A percentile compares a stretch with the other conserved stretches of the same genome.
These are phyloP conservation scores for Aphelenchoides avenae DNA, from an alignment of 1,140 invertebrate genomes.

Conservation along the genomic window DNA sequence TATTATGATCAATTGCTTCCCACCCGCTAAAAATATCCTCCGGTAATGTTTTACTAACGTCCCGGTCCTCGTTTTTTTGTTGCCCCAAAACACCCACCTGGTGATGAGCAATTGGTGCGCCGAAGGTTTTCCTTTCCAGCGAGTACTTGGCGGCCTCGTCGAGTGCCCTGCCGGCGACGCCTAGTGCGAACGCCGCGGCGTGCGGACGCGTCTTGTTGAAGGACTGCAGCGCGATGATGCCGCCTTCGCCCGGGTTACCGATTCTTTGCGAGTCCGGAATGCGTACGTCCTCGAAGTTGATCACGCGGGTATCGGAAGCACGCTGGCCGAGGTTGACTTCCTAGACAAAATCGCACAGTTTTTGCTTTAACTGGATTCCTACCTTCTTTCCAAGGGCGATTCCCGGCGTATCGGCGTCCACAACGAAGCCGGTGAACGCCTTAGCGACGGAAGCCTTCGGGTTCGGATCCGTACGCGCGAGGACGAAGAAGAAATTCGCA, in stretches of 20 bases:
- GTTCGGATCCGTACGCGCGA: conserved; percentile 83
- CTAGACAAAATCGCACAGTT: conserved; percentile 31
- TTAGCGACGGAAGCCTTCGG: conserved; percentile 81
- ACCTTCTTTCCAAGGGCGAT: conserved; percentile 81
- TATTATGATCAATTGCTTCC: too few species aligned
- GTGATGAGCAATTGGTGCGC: conserved; percentile 73
- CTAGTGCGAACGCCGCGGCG: conserved; percentile 75
- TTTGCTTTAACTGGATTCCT: background rate
- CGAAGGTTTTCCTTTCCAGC: conserved; percentile 87
- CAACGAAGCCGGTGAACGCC: conserved; percentile 92
- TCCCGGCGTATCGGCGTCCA: conserved; percentile 81
- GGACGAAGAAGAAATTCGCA: conserved; percentile 93
- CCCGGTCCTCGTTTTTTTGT: too few species aligned
- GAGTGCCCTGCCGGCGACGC: conserved; percentile 76
- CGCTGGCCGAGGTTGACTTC: conserved; percentile 90
- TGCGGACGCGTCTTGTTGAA: conserved; percentile 72
- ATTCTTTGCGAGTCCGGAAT: conserved; percentile 81
- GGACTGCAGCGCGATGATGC: conserved; percentile 92
- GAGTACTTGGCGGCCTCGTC: conserved; percentile 91
- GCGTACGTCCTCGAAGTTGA: conserved; percentile 93
- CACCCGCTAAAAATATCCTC: too few species aligned
- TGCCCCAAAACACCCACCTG: too few species aligned
- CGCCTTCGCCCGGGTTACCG: conserved; percentile 77
- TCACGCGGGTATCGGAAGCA: conserved; percentile 87
- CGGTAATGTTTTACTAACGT: too few species aligned